Conservation (phyloP, 2,888 invertebrate species). For the Venusia cambrica region DNA sequence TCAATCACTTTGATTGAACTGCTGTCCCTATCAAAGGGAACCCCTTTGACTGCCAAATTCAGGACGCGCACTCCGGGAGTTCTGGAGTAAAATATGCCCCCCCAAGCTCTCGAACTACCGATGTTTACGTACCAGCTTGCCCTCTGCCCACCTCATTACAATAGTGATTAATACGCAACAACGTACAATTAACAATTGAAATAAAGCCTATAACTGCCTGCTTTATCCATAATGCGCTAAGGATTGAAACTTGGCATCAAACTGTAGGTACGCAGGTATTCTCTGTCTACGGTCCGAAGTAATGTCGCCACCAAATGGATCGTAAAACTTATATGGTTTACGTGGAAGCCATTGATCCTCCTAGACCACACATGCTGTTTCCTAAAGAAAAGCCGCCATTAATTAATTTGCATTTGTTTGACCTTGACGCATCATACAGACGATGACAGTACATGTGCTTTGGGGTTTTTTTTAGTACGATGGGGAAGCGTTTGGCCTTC, state of each 20-base stretch:
- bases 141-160: conserved; percentile 42
- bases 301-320: conserved; percentile 44
- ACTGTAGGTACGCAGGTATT: conserved; percentile 33
- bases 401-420: too few species aligned
- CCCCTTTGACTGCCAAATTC: too few species aligned
- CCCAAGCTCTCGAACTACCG: conserved; percentile 17
- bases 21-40: too few species aligned
- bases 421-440: too few species aligned
- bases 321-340: conserved; percentile 43
- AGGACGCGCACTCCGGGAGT: too few species aligned
- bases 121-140: conserved; percentile 42
- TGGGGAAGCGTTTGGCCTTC: too few species aligned
- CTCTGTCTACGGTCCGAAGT: conserved; percentile 33
- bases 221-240: conserved; percentile 24
- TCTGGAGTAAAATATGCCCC: neutral
- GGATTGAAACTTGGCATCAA: conserved; percentile 34
- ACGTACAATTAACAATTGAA: conserved; percentile 27
- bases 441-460: too few species aligned
- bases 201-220: conserved; percentile 20
- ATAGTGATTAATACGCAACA: conserved; percentile 48
- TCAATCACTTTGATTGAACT: too few species aligned
- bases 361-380: conserved; percentile 35
- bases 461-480: too few species aligned
- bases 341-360: conserved; percentile 28
- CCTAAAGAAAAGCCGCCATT: conserved; percentile 18